A percentile compares a stretch with the other conserved stretches of the same genome.
These are phyloP conservation scores for Macroglossus sobrinus DNA, from an alignment of 2,113 vertebrate species.

Conservation along the genomic window DNA sequence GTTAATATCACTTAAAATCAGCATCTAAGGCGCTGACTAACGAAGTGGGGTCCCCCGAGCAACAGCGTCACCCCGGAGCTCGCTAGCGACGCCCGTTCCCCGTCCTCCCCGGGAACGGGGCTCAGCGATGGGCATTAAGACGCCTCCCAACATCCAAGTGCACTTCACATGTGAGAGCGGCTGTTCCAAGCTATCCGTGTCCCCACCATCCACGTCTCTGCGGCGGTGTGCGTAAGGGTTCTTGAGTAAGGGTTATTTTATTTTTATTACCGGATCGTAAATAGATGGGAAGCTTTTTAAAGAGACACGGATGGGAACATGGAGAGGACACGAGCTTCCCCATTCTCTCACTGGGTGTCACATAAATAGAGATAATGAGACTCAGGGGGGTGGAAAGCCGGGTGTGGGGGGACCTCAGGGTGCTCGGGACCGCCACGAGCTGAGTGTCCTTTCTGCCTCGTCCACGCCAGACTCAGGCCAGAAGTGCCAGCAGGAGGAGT, in stretches of 20 bases:
- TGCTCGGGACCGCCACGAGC: background rate
- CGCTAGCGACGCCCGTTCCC: background rate
- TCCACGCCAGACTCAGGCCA: background rate
- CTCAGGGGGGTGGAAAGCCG: background rate
- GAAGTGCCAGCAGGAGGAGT: background rate
- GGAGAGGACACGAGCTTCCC: background rate
- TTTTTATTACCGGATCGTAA: background rate
- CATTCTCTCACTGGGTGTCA: background rate
- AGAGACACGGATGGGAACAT: background rate
- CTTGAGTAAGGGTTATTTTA: background rate
- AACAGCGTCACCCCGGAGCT: background rate
- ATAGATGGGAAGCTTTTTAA: background rate
- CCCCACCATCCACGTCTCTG: background rate
- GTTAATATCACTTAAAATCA: background rate
- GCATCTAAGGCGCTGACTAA: background rate
- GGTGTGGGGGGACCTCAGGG: background rate
- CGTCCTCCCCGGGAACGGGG: background rate
- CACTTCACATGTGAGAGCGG: background rate
- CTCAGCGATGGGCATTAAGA: background rate
- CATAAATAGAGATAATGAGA: background rate
- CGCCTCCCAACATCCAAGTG: background rate
- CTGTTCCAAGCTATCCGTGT: background rate
- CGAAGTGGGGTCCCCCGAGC: background rate
- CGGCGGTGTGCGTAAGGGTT: background rate
- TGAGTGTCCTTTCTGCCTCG: background rate